Evolutionary conservation across 1,140 invertebrate genomes (phyloP).

Genomic region (Aphidius ervi): DNA sequence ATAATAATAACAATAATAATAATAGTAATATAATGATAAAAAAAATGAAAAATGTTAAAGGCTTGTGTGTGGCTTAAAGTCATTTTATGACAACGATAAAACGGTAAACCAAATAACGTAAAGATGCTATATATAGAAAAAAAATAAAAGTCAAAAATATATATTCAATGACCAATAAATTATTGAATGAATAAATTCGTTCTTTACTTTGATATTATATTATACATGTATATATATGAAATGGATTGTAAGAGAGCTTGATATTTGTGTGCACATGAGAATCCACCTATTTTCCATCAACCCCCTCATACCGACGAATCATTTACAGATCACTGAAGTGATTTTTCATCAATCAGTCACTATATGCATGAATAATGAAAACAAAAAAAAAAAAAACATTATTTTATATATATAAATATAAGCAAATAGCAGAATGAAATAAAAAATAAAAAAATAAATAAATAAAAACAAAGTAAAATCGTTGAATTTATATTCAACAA

Average conservation of each 20-base stretch:
- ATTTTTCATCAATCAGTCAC: slow-evolving; percentile 15
- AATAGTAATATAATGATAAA: too few relatives aligned
- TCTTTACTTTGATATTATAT: neutral
- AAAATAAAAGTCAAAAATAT: neutral
- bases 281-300: too few relatives aligned
- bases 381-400: neutral
- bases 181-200: slow-evolving; percentile 5
- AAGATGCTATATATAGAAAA: neutral
- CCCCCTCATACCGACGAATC: neutral
- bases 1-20: too few relatives aligned
- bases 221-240: neutral
- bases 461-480: too few relatives aligned
- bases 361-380: neutral
- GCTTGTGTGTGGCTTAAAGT: too few relatives aligned
- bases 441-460: too few relatives aligned
- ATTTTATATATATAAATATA: too few relatives aligned
- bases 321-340: slow-evolving; percentile 15
- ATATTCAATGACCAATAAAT: slow-evolving; percentile 17
- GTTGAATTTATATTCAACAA: too few relatives aligned
- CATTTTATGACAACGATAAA: too few relatives aligned
- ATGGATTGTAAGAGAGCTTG: too few relatives aligned
- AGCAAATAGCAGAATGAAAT: neutral
- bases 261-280: too few relatives aligned
- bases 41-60: too few relatives aligned
- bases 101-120: neutral